Evolutionary conservation across 2,113 vertebrate species (phyloP).

Genomic region (Ailuropoda melanoleuca): DNA sequence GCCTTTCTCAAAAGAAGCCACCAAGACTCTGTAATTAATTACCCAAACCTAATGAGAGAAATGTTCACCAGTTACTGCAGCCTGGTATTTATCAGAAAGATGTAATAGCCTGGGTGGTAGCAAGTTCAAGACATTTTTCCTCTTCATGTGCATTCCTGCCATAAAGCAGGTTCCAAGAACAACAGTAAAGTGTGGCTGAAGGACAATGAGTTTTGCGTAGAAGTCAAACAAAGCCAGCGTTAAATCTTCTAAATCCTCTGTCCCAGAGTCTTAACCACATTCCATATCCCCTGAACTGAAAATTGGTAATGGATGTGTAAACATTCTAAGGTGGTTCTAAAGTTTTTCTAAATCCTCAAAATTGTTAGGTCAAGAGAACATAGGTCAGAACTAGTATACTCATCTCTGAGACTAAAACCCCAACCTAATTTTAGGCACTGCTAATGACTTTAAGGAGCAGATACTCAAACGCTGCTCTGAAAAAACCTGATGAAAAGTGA

Average conservation of each 20-base stretch:
- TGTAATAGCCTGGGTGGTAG: not conserved
- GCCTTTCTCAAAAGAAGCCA: conserved; percentile 42
- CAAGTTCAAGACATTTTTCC: not conserved
- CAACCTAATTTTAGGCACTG: not conserved
- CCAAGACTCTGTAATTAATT: conserved; percentile 6
- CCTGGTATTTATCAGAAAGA: conserved; percentile 10
- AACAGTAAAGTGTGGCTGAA: not conserved
- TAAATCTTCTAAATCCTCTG: not conserved
- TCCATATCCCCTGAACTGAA: not conserved
- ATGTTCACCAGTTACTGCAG: not conserved
- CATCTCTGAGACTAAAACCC: not conserved
- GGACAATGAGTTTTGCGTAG: not conserved
- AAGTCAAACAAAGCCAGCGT: not conserved
- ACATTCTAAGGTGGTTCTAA: not conserved
- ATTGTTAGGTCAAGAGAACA: not conserved
- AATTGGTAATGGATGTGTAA: not conserved
- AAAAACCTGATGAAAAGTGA: not conserved
- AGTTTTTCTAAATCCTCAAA: not conserved
- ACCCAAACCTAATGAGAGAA: conserved; percentile 1
- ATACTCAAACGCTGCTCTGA: not conserved
- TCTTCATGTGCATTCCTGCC: not conserved
- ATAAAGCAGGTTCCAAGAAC: not conserved
- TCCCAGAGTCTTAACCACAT: not conserved
- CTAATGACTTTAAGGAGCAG: not conserved
- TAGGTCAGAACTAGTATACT: not conserved